These are phyloP conservation scores for Nycteola revayana DNA, from an alignment of 2,888 invertebrate genomes.

Conservation along the genomic window DNA sequence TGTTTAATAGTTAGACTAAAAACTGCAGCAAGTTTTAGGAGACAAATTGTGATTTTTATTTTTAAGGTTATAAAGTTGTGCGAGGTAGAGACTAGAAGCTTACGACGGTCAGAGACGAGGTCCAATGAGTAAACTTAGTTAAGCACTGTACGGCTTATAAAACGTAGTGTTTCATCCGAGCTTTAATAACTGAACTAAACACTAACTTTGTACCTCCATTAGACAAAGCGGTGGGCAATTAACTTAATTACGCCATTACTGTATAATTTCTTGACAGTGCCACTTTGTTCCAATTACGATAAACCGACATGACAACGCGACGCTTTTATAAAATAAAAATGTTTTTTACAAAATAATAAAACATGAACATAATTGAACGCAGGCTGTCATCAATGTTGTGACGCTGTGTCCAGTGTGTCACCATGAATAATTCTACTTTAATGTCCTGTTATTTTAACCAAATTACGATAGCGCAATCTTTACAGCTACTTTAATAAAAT, in stretches of 20 bases:
- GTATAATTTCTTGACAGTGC: constrained; percentile 37
- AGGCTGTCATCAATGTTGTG: constrained; percentile 8
- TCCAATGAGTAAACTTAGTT: not conserved
- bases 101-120: no score
- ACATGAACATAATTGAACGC: constrained; percentile 4
- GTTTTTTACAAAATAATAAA: constrained; percentile 7
- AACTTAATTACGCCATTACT: constrained; percentile 38
- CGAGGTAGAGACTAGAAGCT: no score
- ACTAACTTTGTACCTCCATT: constrained; percentile 29
- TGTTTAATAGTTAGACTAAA: not conserved
- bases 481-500: no score
- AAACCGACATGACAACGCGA: constrained; percentile 6
- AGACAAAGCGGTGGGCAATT: constrained; percentile 37
- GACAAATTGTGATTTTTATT: not conserved
- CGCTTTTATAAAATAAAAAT: constrained; percentile 4
- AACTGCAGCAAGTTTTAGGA: not conserved
- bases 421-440: constrained; percentile 5
- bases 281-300: constrained; percentile 27
- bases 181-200: constrained; percentile 15
- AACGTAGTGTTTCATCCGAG: not conserved
- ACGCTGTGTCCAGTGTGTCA: not conserved
- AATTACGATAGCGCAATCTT: not conserved
- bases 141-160: not conserved
- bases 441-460: not conserved
- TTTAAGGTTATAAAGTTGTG: not conserved